Base-by-base conservation (phyloP, 2,888 invertebrate genomes). In the Coleophora flavipennella region DNA sequence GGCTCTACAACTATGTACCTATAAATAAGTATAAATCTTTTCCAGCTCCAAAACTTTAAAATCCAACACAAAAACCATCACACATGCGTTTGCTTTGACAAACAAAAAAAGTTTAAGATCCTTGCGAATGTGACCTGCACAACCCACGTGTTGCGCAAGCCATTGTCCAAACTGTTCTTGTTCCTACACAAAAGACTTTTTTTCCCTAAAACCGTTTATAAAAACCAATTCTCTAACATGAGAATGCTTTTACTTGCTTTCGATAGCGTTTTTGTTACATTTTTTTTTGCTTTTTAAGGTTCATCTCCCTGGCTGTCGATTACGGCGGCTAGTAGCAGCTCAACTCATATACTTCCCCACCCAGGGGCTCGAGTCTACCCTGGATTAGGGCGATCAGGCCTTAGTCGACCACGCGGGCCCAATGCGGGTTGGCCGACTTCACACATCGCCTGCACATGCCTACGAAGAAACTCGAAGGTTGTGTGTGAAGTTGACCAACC, bases 181-280 rank as follows among this genome's bases (percentile, higher is more conserved):
- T 42, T 44, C 8, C 43, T 39, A 33, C 41, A 67, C 61, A 68
- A 69, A 68, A 57, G 57, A 39, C 46, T 43, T 52, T 58, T 53
- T 66, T 59, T 50, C 57, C 45, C 37, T 33, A 40, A 38, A 36
- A 47, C 39, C 44, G 46, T 40, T 52, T 53, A 61, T 52, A 67
- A 71, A 71, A 70, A 69, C 64, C 48, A 57, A 33, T 36, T 50
- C 56, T 48, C 53, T 53, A 62, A 69, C 67, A 67, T 50, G 56
- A 66, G 67, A 72, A 70, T 59, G 70, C 67, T 78, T 65, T 78
- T 75, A 79, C 80, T 81, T 83, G 78, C 77, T 66, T 37, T 70
- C 53, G 40, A 51, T 48, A 51, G 43, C 41, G 45, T 65, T 65
- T 66, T 70, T 59, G 59, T 47, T 43, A 42, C 3, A 6, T 4